Conservation (phyloP, 2,797 vertebrate species). For the Tapera naevia region DNA sequence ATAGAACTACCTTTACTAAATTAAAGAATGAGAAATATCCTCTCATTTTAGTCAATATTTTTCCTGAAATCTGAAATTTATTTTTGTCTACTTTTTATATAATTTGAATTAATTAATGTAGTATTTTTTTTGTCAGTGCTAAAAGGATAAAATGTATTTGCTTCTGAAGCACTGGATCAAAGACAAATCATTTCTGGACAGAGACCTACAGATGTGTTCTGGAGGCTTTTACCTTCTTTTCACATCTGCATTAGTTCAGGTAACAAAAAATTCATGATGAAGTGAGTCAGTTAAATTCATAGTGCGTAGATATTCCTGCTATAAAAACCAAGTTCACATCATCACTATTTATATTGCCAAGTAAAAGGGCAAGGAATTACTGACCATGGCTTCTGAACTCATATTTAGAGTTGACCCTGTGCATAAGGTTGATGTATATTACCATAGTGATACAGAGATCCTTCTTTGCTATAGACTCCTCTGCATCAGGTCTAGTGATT, state of each 20-base stretch:
- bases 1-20: not conserved
- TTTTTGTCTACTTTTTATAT: not conserved
- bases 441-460: not conserved
- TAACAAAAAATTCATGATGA: not conserved
- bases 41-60: not conserved
- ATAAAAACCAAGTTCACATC: not conserved
- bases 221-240: not conserved
- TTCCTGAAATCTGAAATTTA: not conserved
- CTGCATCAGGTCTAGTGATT: not conserved
- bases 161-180: not conserved
- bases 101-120: not conserved
- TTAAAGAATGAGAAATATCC: not conserved
- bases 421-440: not conserved
- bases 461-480: not conserved
- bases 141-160: not conserved
- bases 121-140: not conserved
- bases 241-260: not conserved
- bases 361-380: not conserved
- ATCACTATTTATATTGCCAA: not conserved
- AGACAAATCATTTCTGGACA: not conserved
- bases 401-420: not conserved
- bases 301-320: not conserved
- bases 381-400: not conserved
- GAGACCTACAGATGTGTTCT: not conserved
- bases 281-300: not conserved